A percentile compares a stretch with the other conserved stretches of the same genome.
Evolutionary conservation across 2,797 vertebrate species (phyloP).

Genomic region (Knipowitschia caucasica): DNA sequence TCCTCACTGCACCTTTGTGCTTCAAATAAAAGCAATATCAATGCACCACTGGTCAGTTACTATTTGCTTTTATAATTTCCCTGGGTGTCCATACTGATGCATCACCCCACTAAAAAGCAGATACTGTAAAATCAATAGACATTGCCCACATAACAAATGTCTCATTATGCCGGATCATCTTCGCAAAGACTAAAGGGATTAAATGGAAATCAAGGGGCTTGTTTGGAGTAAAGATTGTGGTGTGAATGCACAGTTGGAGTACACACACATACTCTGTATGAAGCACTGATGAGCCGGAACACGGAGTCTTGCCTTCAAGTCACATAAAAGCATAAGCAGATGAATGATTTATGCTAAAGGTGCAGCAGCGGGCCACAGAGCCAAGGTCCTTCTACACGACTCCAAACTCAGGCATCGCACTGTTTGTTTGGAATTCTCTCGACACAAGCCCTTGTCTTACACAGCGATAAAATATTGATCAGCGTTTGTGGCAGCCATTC

Average conservation of each 20-base stretch:
- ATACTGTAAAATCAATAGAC: slow-evolving; percentile 7
- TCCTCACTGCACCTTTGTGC: slow-evolving; percentile 7
- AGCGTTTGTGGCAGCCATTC: slow-evolving; percentile 31
- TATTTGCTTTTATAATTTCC: slow-evolving; percentile 8
- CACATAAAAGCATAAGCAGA: slow-evolving; percentile 55
- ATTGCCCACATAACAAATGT: slow-evolving; percentile 1
- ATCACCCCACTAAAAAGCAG: slow-evolving; percentile 14
- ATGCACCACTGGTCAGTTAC: slow-evolving; percentile 13
- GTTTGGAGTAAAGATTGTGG: slow-evolving; percentile 12
- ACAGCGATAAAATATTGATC: slow-evolving; percentile 60
- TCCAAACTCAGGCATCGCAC: slow-evolving; percentile 25
- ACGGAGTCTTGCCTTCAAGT: slow-evolving; percentile 40
- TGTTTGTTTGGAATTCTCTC: slow-evolving; percentile 47
- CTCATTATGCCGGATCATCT: slow-evolving; percentile 12
- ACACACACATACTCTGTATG: slow-evolving; percentile 25
- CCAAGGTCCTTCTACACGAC: slow-evolving; percentile 8
- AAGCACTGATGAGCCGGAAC: slow-evolving; percentile 37
- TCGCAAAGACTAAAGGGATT: background rate
- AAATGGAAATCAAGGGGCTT: background rate
- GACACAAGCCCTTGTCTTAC: slow-evolving; percentile 24
- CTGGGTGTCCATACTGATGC: background rate
- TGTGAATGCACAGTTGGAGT: slow-evolving; percentile 17
- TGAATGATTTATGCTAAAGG: slow-evolving; percentile 65
- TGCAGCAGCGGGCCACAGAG: slow-evolving; percentile 25
- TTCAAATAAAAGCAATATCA: slow-evolving; percentile 17